A percentile compares a stretch with the other conserved stretches of the same genome.
phyloP scores from a whole-genome alignment of 2,888 invertebrate species.

The Polyommatus iphigenia region DNA sequence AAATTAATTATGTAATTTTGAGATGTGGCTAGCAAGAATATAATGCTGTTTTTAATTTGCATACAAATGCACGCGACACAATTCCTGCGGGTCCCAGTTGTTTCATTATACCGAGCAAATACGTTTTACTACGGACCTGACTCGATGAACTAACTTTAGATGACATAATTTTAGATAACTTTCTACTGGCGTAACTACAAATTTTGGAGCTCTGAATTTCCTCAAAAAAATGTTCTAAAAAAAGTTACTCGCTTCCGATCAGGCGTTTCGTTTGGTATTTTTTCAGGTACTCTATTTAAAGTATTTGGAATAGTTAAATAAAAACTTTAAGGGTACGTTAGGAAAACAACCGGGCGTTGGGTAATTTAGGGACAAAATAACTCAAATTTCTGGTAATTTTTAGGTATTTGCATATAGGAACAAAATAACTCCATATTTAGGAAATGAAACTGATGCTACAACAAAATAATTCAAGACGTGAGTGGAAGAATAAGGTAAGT shows the following conservation, averaged over 20 bases:
- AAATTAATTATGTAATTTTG: background rate
- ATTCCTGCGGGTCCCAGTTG: conserved; percentile 26
- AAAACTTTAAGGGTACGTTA: no score
- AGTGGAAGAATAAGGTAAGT: no score
- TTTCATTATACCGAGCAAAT: conserved; percentile 25
- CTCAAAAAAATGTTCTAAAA: background rate
- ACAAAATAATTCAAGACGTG: no score
- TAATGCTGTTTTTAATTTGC: conserved; percentile 29
- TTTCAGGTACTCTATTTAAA: no score
- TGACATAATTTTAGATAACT: background rate
- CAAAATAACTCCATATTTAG: background rate
- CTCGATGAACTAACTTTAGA: background rate
- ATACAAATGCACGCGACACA: conserved; percentile 17
- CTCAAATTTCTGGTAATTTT: background rate
- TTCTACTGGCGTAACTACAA: background rate
- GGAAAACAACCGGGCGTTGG: no score
- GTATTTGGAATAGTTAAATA: no score
- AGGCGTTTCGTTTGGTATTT: no score
- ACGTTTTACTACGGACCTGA: background rate
- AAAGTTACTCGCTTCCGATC: no score
- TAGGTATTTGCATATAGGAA: background rate
- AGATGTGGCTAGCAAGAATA: conserved; percentile 23
- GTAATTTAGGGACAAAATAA: background rate
- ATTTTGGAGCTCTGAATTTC: background rate
- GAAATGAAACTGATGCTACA: background rate